A percentile compares a stretch with the other conserved stretches of the same genome.
phyloP scores from a whole-genome alignment of 2,888 invertebrate species.

The Epiblema foenella region DNA sequence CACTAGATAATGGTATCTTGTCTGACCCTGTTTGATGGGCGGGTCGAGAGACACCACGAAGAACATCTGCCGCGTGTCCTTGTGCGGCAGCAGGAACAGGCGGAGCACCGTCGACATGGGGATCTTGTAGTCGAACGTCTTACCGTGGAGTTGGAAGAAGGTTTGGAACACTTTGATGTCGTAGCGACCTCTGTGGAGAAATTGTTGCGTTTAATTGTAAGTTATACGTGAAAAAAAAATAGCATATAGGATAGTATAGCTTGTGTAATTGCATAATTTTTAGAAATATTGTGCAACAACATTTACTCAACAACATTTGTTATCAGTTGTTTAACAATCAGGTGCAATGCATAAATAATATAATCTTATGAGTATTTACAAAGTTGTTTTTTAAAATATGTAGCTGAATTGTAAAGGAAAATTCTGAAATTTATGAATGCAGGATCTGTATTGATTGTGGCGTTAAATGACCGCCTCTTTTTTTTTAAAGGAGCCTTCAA shows the following conservation, averaged over 20 bases:
- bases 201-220: conserved; percentile 23
- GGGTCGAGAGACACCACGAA: conserved; percentile 99
- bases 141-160: conserved; percentile 90
- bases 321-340: neutral
- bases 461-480: too few relatives aligned
- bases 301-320: neutral
- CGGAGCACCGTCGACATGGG: conserved; percentile 98
- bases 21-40: conserved; percentile 99
- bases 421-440: neutral
- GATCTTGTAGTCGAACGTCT: conserved; percentile 99
- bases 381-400: neutral
- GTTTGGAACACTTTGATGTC: conserved; percentile 96
- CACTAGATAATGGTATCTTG: conserved; percentile 98
- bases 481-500: too few relatives aligned
- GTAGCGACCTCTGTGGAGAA: conserved; percentile 93
- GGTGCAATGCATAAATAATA: neutral
- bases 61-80: conserved; percentile 98
- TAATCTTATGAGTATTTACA: neutral
- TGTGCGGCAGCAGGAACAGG: conserved; percentile 97
- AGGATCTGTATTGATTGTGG: too few relatives aligned
- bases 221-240: neutral
- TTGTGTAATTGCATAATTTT: neutral
- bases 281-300: conserved; percentile 10
- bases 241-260: neutral
- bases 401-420: neutral